A percentile compares a stretch with the other conserved stretches of the same genome.
These are phyloP conservation scores for Ctena decussata DNA, from an alignment of 2,888 invertebrate species.

Conservation along the genomic window DNA sequence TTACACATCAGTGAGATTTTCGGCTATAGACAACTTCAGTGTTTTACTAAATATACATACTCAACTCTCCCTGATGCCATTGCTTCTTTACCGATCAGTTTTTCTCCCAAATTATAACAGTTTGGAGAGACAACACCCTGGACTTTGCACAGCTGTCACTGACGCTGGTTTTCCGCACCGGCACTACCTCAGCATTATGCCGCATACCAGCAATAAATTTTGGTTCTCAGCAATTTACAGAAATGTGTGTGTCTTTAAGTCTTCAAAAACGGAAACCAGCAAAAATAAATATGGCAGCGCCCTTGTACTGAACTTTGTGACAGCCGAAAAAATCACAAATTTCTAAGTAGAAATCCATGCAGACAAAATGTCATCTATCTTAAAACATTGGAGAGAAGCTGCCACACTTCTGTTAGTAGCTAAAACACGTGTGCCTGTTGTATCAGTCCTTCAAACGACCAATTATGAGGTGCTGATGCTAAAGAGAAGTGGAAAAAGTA, in stretches of 20 bases:
- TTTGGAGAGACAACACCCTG: background rate
- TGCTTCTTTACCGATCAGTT: no score
- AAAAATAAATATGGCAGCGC: background rate
- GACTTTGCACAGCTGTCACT: constrained; percentile 21
- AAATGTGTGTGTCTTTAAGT: no score
- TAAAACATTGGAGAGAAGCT: constrained; percentile 83
- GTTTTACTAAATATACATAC: constrained; percentile 48
- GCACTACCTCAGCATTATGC: no score
- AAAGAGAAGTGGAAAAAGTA: constrained; percentile 90
- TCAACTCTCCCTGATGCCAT: constrained; percentile 71
- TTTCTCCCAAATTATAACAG: no score
- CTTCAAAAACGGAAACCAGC: background rate
- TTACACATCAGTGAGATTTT: no score
- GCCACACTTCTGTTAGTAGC: constrained; percentile 81
- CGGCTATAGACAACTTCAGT: no score
- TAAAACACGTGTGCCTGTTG: constrained; percentile 52
- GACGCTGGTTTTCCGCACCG: no score
- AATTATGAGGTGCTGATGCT: constrained; percentile 87
- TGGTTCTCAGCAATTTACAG: no score
- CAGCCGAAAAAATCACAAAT: background rate
- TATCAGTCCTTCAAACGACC: constrained; percentile 38
- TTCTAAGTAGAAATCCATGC: background rate
- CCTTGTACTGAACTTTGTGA: background rate
- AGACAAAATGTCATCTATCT: constrained; percentile 72
- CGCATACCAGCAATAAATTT: no score